Evolutionary conservation across 2,797 vertebrate species (phyloP).

Genomic region (Danio tinwini): DNA sequence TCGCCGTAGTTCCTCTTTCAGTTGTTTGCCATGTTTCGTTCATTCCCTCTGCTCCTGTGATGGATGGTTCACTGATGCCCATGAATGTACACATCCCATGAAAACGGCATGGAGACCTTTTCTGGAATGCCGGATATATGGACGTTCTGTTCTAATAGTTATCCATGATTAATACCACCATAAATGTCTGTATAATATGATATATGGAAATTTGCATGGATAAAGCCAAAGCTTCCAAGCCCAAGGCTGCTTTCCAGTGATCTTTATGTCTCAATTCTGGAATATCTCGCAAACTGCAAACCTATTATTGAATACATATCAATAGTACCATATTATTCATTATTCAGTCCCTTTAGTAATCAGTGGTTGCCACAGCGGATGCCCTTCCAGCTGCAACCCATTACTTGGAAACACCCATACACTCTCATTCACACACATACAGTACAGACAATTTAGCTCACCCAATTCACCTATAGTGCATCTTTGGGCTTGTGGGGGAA

Average conservation of each 20-base stretch:
- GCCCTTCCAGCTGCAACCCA: too few relatives aligned
- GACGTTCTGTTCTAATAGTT: constrained; percentile 38
- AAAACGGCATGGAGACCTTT: constrained; percentile 15
- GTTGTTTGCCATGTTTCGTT: constrained; percentile 24
- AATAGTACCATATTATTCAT: background rate
- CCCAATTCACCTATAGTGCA: too few relatives aligned
- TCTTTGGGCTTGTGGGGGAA: too few relatives aligned
- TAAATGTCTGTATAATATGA: constrained; percentile 45
- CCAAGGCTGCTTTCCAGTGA: constrained; percentile 4
- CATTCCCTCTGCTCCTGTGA: constrained; percentile 29
- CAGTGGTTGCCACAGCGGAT: too few relatives aligned
- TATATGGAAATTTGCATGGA: constrained; percentile 29
- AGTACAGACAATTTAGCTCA: too few relatives aligned
- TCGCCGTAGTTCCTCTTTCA: constrained; percentile 20
- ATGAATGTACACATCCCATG: constrained; percentile 36
- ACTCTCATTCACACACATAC: too few relatives aligned
- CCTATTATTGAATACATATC: background rate
- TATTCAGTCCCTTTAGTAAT: too few relatives aligned
- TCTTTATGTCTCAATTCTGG: constrained; percentile 31
- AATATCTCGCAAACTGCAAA: background rate
- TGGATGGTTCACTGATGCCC: constrained; percentile 36
- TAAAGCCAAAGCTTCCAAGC: constrained; percentile 16
- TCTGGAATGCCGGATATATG: constrained; percentile 32
- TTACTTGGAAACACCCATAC: too few relatives aligned
- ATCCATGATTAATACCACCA: constrained; percentile 30